Evolutionary conservation across 2,113 vertebrate species (phyloP).

Genomic region (Oryzias woworae): DNA sequence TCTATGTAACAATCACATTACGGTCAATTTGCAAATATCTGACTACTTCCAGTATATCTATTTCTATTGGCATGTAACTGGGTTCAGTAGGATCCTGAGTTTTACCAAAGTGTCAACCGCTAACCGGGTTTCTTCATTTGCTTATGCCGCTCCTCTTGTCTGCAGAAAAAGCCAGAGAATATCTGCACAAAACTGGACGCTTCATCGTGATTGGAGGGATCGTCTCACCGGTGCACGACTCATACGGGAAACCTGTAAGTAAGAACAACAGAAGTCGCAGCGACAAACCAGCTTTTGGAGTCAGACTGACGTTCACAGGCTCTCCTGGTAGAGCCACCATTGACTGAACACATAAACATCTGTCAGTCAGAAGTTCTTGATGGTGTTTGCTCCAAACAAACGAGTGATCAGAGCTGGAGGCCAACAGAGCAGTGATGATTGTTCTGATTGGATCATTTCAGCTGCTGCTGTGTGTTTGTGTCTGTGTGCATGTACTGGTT

Average conservation of each 20-base stretch:
- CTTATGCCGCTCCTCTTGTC: not conserved
- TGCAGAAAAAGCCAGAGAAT: slow-evolving; percentile 93
- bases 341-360: not conserved
- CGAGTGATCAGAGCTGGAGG: too few relatives aligned
- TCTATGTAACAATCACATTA: too few relatives aligned
- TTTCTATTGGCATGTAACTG: too few relatives aligned
- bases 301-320: accelerated
- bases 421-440: too few relatives aligned
- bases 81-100: not conserved
- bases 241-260: slow-evolving; percentile 93
- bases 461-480: too few relatives aligned
- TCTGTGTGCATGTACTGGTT: too few relatives aligned
- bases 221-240: slow-evolving; percentile 96
- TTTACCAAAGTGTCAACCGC: too few relatives aligned
- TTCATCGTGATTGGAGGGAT: slow-evolving; percentile 98
- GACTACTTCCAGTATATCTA: too few relatives aligned
- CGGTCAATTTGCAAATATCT: too few relatives aligned
- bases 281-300: not conserved
- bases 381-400: too few relatives aligned
- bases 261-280: not conserved
- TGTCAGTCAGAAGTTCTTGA: too few relatives aligned
- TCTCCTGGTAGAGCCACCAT: not conserved
- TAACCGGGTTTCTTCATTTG: slow-evolving; percentile 8
- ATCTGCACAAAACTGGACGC: slow-evolving; percentile 91
- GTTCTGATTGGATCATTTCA: too few relatives aligned